A percentile compares a stretch with the other conserved stretches of the same genome.
Evolutionary conservation across 2,888 invertebrate genomes (phyloP).

Genomic region (Protodeltote pygarga): DNA sequence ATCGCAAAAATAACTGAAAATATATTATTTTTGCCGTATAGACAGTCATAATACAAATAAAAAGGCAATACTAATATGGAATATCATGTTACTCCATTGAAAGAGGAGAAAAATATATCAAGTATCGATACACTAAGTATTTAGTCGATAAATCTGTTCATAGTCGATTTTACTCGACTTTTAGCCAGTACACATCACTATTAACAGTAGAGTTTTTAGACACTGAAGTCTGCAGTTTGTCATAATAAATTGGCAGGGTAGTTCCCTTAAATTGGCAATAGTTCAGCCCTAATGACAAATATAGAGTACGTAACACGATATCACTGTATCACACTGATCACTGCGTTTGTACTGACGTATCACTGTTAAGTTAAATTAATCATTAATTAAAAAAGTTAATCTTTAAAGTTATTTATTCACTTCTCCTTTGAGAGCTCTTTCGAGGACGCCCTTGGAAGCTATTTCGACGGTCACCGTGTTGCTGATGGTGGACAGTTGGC

Average conservation of each 20-base stretch:
- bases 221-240: too few relatives aligned
- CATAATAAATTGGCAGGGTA: neutral
- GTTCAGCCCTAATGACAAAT: slow-evolving; percentile 22
- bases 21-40: slow-evolving; percentile 3
- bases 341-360: slow-evolving; percentile 50
- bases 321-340: slow-evolving; percentile 51
- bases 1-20: slow-evolving; percentile 3
- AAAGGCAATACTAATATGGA: slow-evolving; percentile 23
- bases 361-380: slow-evolving; percentile 27
- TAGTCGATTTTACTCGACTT: slow-evolving; percentile 13
- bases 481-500: slow-evolving; percentile 79
- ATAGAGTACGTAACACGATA: slow-evolving; percentile 37
- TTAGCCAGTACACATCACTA: slow-evolving; percentile 10
- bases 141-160: slow-evolving; percentile 23
- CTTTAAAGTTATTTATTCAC: slow-evolving; percentile 52
- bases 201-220: too few relatives aligned
- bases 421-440: slow-evolving; percentile 77
- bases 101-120: slow-evolving; percentile 14
- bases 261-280: neutral
- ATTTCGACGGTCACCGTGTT: slow-evolving; percentile 83
- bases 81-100: slow-evolving; percentile 16
- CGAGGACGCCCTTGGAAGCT: slow-evolving; percentile 75
- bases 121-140: slow-evolving; percentile 26
- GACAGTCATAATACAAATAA: slow-evolving; percentile 21
- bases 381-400: slow-evolving; percentile 16